A percentile compares a stretch with the other conserved stretches of the same genome.
Evolutionary conservation across 2,113 vertebrate species (phyloP).

Genomic region (Myotis davidii): DNA sequence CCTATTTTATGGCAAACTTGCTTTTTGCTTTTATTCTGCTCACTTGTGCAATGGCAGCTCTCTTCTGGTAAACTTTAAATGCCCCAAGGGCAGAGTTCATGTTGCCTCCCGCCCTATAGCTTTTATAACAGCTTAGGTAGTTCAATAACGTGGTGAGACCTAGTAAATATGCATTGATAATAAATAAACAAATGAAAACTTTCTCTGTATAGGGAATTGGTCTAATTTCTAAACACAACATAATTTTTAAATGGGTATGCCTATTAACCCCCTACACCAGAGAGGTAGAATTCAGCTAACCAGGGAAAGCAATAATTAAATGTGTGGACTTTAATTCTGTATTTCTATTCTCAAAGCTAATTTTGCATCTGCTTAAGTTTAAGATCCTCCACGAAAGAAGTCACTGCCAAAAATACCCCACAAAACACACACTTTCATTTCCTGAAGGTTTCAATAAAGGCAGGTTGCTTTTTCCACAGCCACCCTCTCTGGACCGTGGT

Average conservation of each 20-base stretch:
- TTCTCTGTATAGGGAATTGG: neutral
- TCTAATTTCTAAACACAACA: neutral
- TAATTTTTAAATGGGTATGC: neutral
- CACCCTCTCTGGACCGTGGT: neutral
- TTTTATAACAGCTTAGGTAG: neutral
- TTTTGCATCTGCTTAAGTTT: conserved; percentile 36
- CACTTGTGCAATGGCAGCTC: neutral
- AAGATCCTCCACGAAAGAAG: conserved; percentile 29
- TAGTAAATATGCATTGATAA: neutral
- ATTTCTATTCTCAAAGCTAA: neutral
- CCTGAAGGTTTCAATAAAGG: conserved; percentile 16
- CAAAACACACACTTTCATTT: conserved; percentile 56
- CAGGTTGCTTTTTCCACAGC: neutral
- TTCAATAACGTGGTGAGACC: neutral
- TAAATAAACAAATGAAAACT: neutral
- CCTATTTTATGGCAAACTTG: neutral
- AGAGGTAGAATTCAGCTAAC: neutral
- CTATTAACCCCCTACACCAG: neutral
- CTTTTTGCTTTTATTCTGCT: neutral
- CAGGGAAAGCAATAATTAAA: neutral
- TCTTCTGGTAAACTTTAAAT: neutral
- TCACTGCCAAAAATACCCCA: neutral
- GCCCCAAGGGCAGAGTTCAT: neutral
- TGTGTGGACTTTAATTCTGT: neutral
- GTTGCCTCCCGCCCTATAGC: neutral